Evolutionary conservation across 2,797 vertebrate genomes (phyloP).

Genomic region (Champsocephalus gunnari): DNA sequence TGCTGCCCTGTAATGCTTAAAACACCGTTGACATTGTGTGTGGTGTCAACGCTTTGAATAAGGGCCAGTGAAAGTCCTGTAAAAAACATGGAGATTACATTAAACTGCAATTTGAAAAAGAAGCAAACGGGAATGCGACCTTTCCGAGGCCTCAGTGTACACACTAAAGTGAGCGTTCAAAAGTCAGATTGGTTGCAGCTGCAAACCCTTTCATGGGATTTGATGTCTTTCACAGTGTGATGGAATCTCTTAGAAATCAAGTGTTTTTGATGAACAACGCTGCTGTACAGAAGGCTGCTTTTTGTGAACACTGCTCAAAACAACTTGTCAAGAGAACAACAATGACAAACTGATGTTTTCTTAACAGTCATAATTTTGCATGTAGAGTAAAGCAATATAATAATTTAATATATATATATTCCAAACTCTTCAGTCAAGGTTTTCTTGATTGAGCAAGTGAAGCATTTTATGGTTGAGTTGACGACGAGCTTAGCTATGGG

Average conservation of each 20-base stretch:
- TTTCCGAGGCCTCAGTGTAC: constrained; percentile 18
- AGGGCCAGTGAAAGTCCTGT: neutral
- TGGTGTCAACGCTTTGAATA: constrained; percentile 41
- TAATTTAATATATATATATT: too few species aligned
- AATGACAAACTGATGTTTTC: constrained; percentile 5
- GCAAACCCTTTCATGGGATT: constrained; percentile 42
- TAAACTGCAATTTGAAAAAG: constrained; percentile 16
- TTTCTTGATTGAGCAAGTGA: too few species aligned
- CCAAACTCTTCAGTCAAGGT: too few species aligned
- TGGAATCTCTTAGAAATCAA: constrained; percentile 51
- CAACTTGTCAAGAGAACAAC: constrained; percentile 28
- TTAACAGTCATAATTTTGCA: neutral
- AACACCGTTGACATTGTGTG: constrained; percentile 50
- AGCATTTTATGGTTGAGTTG: neutral
- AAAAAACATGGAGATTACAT: constrained; percentile 34
- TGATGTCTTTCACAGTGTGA: constrained; percentile 30
- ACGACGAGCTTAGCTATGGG: neutral
- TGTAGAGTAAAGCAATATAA: neutral
- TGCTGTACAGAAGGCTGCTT: constrained; percentile 11
- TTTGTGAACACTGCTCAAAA: constrained; percentile 17
- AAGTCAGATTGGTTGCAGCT: constrained; percentile 32
- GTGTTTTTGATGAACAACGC: constrained; percentile 34
- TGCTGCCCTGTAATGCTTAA: constrained; percentile 35
- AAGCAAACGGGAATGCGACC: constrained; percentile 36
- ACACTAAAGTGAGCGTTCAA: constrained; percentile 38